phyloP scores from a whole-genome alignment of 2,113 vertebrate genomes.

The Ammospiza nelsoni region DNA sequence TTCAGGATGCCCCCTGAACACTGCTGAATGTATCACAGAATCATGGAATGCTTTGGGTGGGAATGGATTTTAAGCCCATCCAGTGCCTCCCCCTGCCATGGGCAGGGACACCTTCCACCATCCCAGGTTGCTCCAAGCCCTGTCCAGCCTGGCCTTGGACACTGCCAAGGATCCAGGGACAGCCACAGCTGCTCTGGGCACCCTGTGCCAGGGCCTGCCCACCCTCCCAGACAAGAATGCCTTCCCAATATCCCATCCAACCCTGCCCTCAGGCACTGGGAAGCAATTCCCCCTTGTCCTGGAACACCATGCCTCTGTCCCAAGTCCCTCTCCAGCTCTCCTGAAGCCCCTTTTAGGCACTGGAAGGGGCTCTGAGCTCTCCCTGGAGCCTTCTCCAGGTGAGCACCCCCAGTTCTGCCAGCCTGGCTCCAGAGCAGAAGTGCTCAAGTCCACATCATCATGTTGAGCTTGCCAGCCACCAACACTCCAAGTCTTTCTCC shows the following conservation, averaged over 20 bases:
- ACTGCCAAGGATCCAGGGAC: background rate
- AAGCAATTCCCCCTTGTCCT: background rate
- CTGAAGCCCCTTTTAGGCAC: background rate
- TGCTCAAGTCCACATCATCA: fast-evolving
- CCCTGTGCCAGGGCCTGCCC: fast-evolving
- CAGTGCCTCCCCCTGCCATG: fast-evolving
- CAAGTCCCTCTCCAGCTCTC: background rate
- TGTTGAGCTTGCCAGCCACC: background rate
- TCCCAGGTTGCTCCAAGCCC: fast-evolving
- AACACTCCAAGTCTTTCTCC: background rate
- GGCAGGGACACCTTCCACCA: background rate
- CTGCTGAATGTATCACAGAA: fast-evolving
- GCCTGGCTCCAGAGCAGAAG: background rate
- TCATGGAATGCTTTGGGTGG: background rate
- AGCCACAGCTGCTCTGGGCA: background rate
- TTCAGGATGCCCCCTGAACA: background rate
- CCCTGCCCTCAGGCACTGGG: background rate
- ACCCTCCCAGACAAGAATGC: background rate
- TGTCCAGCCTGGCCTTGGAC: fast-evolving
- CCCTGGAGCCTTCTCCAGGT: background rate
- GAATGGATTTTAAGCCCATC: background rate
- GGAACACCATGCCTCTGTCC: background rate
- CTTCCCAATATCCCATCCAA: background rate
- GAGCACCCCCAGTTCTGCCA: background rate
- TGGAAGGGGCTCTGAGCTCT: background rate